phyloP scores from a whole-genome alignment of 1,140 invertebrate genomes.

The Papilio dardanus region DNA sequence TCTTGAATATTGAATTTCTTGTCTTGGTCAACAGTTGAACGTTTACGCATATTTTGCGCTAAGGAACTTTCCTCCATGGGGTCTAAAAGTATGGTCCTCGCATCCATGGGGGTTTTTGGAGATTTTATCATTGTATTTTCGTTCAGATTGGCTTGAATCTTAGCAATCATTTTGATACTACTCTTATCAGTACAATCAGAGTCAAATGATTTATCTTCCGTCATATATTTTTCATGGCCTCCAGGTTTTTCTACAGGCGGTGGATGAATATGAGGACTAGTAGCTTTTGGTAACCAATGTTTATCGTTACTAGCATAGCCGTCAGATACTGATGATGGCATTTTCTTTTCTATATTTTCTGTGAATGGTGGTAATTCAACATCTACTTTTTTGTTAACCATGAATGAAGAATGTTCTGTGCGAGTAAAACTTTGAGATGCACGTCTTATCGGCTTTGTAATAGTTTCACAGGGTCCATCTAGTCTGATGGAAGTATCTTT shows the following conservation, averaged over 20 bases:
- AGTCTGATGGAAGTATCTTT: conserved; percentile 41
- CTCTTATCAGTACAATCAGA: conserved; percentile 70
- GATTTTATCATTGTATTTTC: conserved; percentile 80
- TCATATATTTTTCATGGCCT: conserved; percentile 75
- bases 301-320: conserved; percentile 63
- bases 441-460: conserved; percentile 50
- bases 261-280: conserved; percentile 65
- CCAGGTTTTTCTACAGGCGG: conserved; percentile 72
- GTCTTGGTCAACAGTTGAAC: conserved; percentile 65
- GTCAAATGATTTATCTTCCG: conserved; percentile 74
- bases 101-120: conserved; percentile 75
- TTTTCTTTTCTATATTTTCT: conserved; percentile 61
- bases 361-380: conserved; percentile 38
- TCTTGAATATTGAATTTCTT: conserved; percentile 80
- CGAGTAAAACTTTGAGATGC: conserved; percentile 45
- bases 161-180: conserved; percentile 76
- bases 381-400: conserved; percentile 56
- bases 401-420: conserved; percentile 45
- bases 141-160: conserved; percentile 77
- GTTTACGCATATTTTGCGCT: conserved; percentile 60
- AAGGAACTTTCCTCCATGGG: conserved; percentile 67
- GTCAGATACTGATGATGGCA: conserved; percentile 49
- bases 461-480: conserved; percentile 46
- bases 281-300: conserved; percentile 69
- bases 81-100: conserved; percentile 65